phyloP scores from a whole-genome alignment of 2,888 invertebrate genomes.

The Drosophila atroscutellata region DNA sequence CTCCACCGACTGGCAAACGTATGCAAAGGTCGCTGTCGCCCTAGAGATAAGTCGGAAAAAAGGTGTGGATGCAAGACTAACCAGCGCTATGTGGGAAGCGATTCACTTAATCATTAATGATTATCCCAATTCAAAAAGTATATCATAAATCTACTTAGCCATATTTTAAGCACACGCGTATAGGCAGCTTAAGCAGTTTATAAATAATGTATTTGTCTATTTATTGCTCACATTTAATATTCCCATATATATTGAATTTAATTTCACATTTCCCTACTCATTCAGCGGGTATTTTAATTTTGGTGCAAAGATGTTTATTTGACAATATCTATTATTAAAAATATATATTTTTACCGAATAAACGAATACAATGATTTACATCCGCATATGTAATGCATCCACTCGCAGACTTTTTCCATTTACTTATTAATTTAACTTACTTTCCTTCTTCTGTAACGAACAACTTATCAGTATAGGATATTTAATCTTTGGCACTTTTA shows the following conservation, averaged over 20 bases:
- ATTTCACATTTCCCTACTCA: background rate
- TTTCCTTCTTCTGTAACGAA: background rate
- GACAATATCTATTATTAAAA: background rate
- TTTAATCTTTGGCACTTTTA: background rate
- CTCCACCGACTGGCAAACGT: conserved; percentile 11
- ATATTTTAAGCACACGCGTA: conserved; percentile 1
- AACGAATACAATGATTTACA: background rate
- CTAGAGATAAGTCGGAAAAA: conserved; percentile 25
- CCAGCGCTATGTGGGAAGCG: conserved; percentile 6
- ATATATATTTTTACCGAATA: background rate
- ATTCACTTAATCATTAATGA: conserved; percentile 64
- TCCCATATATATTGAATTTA: background rate
- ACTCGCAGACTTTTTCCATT: background rate
- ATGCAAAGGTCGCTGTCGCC: conserved; percentile 26
- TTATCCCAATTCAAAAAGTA: conserved; percentile 44
- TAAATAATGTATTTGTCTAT: conserved; percentile 21
- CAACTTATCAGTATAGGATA: background rate
- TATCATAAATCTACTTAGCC: conserved; percentile 42
- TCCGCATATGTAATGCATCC: background rate
- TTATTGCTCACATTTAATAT: conserved; percentile 5
- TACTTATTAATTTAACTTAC: background rate
- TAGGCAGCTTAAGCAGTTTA: background rate
- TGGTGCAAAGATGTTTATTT: background rate
- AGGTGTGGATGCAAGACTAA: conserved; percentile 21
- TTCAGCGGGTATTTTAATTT: background rate